phyloP scores from a whole-genome alignment of 2,113 vertebrate species.

The Limnothrissa miodon region DNA sequence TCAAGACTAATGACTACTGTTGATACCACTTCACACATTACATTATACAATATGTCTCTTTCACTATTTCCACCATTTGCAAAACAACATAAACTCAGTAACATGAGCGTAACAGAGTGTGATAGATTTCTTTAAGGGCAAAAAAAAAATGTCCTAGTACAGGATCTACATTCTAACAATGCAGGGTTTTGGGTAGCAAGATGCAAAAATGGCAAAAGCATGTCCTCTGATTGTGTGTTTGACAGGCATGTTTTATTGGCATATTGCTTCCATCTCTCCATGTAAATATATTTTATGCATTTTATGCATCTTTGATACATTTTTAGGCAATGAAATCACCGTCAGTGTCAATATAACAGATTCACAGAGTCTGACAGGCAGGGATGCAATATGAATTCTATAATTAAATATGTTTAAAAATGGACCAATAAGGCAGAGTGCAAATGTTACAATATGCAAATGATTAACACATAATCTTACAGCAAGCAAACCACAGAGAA shows the following conservation, averaged over 20 bases:
- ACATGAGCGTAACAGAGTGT: too few relatives aligned
- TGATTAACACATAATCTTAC: not conserved
- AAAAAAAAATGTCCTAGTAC: too few relatives aligned
- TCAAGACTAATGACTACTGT: too few relatives aligned
- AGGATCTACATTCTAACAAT: not conserved
- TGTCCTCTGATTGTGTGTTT: not conserved
- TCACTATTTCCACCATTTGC: too few relatives aligned
- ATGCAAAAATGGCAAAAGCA: not conserved
- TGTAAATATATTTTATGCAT: not conserved
- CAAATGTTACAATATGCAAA: constrained; percentile 33
- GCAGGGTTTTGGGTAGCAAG: not conserved
- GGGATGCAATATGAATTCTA: not conserved
- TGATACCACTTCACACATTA: not conserved
- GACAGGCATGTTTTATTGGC: not conserved
- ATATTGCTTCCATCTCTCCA: not conserved
- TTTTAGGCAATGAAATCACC: not conserved
- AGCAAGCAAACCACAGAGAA: not conserved
- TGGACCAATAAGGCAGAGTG: not conserved
- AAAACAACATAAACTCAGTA: too few relatives aligned
- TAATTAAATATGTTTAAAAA: not conserved
- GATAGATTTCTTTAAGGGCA: too few relatives aligned
- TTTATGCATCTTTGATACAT: not conserved
- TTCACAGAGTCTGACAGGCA: not conserved
- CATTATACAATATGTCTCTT: not conserved
- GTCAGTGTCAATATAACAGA: too few relatives aligned